Base-by-base conservation (phyloP, 2,888 invertebrate genomes). In the Campopleginae sp. region DNA sequence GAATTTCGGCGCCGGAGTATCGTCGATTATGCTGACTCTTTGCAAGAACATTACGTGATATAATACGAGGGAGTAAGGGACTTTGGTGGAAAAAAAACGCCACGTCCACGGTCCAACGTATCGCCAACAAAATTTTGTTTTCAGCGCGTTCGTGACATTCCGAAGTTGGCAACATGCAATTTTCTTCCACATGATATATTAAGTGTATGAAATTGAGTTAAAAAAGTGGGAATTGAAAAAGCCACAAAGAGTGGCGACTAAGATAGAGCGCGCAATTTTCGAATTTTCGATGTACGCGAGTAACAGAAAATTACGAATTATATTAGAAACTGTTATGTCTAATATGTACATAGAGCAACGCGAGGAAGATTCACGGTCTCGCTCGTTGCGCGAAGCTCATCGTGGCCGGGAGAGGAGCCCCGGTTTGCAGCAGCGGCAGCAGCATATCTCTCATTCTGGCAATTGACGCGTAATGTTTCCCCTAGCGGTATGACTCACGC, bases 401-500 rank as follows among this genome's bases (percentile, higher is more conserved):
- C 72, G 48, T 51, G 70, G 70, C 81, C 70, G 74, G 63, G 81
- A 81, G 65, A 58, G 14, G 58, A 78, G 79, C 46, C 65, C 72
- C 42, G 80, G 51, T 63, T 71, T 75, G 38, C 82, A 70, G 71
- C 70, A 65, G 19, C 51, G 19, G 54, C 23, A 54, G 54, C 54
- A 54, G 23, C 54, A 54, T 8, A 65, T 71, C 71, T 51, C 46
- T 74, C 84, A 80, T 77, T 63, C 61, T 76, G 42, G 70, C 65
- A 63, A 85, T 76, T 66, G 65, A 54, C 74, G 81, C 54, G 71
- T 65, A 51, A 80, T 65, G 48, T 63, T 72, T 80, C 78, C 81
- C 63, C 19, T 58, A 68, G 68, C 65, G 79, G 83, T 86, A 89
- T 90, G 90, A 90, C 87, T 90, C 90, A 90, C 87, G 89, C 87